phyloP scores from a whole-genome alignment of 2,113 vertebrate genomes.

The Bostrychus sinensis region DNA sequence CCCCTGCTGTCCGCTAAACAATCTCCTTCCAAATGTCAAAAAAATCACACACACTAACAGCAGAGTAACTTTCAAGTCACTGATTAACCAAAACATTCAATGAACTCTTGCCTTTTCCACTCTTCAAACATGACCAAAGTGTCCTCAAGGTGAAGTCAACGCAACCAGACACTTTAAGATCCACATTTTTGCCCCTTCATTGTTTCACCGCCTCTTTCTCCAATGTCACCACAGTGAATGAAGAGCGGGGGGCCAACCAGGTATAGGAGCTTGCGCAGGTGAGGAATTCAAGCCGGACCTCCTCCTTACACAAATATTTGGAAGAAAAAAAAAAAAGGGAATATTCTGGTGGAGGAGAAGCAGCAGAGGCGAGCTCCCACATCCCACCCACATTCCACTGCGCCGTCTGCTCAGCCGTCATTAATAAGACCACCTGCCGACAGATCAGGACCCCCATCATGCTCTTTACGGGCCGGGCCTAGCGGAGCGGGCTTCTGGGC shows the following conservation, averaged over 20 bases:
- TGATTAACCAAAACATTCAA: constrained; percentile 33
- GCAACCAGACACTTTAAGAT: constrained; percentile 14
- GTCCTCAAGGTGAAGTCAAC: constrained; percentile 22
- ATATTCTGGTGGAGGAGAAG: constrained; percentile 49
- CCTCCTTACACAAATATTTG: constrained; percentile 77
- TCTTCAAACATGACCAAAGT: constrained; percentile 13
- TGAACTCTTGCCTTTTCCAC: constrained; percentile 16
- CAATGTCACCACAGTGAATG: constrained; percentile 37
- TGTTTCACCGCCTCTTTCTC: constrained; percentile 63
- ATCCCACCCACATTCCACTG: constrained; percentile 73
- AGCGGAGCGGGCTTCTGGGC: constrained; percentile 47
- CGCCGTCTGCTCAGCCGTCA: constrained; percentile 66
- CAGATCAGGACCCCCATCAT: constrained; percentile 70
- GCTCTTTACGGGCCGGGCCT: constrained; percentile 58
- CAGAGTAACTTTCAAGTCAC: constrained; percentile 28
- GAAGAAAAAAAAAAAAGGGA: constrained; percentile 32
- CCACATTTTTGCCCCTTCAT: constrained; percentile 37
- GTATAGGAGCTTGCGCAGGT: constrained; percentile 55
- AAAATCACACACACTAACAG: not conserved
- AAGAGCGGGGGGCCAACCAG: constrained; percentile 39
- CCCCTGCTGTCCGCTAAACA: no score
- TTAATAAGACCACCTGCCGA: constrained; percentile 75
- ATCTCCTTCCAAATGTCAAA: not conserved
- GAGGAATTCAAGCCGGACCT: constrained; percentile 60
- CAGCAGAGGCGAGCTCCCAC: constrained; percentile 35